Percentiles rank a stretch among this genome's conserved stretches.
Conservation (phyloP, 2,888 invertebrate species). For the Caenorhabditis drosophilae region DNA sequence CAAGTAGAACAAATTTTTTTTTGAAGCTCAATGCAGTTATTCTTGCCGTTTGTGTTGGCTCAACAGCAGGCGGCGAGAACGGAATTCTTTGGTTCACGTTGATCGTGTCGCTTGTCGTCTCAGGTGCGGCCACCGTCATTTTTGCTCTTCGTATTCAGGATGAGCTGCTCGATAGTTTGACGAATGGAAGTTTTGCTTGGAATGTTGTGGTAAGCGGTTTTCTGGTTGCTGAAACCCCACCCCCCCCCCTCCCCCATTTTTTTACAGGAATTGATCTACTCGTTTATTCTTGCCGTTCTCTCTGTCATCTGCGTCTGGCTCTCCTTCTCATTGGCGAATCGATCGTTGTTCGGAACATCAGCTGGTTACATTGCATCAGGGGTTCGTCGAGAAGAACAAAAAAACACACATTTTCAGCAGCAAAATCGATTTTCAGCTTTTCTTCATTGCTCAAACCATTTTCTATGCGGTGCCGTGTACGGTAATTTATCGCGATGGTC, state of each 20-base stretch:
- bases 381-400: slow-evolving; percentile 29
- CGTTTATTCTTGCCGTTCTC: slow-evolving; percentile 60
- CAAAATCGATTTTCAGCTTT: slow-evolving; percentile 48
- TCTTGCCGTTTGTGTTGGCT: slow-evolving; percentile 61
- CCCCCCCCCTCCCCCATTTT: too few species aligned
- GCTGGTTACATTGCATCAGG: slow-evolving; percentile 65
- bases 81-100: slow-evolving; percentile 64
- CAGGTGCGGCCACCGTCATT: slow-evolving; percentile 62
- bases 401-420: neutral
- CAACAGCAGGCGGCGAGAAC: slow-evolving; percentile 58
- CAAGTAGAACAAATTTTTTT: neutral
- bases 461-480: slow-evolving; percentile 61
- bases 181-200: slow-evolving; percentile 62
- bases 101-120: slow-evolving; percentile 51
- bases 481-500: slow-evolving; percentile 58
- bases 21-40: slow-evolving; percentile 61
- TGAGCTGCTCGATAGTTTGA: slow-evolving; percentile 52
- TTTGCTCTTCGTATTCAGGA: slow-evolving; percentile 63
- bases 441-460: slow-evolving; percentile 60
- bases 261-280: slow-evolving; percentile 63
- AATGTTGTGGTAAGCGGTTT: slow-evolving; percentile 54
- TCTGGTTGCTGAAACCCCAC: too few species aligned
- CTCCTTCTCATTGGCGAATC: slow-evolving; percentile 59
- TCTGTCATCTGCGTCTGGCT: slow-evolving; percentile 63
- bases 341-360: slow-evolving; percentile 52